Base-by-base conservation (phyloP, 2,797 vertebrate genomes). In the Bradypus variegatus region DNA sequence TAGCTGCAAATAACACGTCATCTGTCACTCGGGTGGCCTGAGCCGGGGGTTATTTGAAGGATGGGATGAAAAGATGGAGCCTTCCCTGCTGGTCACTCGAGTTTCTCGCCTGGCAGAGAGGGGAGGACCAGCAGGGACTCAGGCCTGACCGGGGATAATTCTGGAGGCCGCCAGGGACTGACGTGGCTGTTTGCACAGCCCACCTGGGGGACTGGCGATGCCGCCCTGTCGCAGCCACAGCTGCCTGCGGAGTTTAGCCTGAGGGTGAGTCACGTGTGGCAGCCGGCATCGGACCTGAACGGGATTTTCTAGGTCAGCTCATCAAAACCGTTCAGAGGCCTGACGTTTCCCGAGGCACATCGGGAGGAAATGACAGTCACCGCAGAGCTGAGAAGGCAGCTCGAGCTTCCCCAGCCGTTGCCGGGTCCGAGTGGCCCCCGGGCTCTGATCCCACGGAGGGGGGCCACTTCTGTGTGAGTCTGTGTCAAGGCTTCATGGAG, bases 11-110 rank as follows among this genome's bases (percentile, higher is more conserved):
- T 50, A 97, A 97, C 96, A 96, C 94, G 96, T 95, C 70, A 89
- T 96, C 97, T 98, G 98, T 98, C 98, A 97, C 89, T 96, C 97
- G 96, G 97, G 96, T 92, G 96, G 97, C 97, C 96, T 97, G 97
- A 97, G 97, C 97, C 98, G 91, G 95, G 92, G 98, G 98, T 95
- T 96, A 94, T 97, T 96, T 97, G 96, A 97, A 97, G 97, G 96
- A 97, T 93, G 95, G 95, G 96, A 96, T 95, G 93, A 96, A 89
- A 97, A 97, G 95, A 88, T 27, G 91, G 91, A 94, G 94, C 90
- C 95, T 96, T 96, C 90, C 75, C 89, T 89, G 93, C 91, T 93
- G 91, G 55, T 97, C 92, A 95, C 89, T 93, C 3, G 41, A 45
- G 87, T 93, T 95, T 94, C 86, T 95, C 92, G 95, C 95, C 95